Base-by-base conservation (phyloP, 2,888 invertebrate species). In the Sarcophaga caerulescens region DNA sequence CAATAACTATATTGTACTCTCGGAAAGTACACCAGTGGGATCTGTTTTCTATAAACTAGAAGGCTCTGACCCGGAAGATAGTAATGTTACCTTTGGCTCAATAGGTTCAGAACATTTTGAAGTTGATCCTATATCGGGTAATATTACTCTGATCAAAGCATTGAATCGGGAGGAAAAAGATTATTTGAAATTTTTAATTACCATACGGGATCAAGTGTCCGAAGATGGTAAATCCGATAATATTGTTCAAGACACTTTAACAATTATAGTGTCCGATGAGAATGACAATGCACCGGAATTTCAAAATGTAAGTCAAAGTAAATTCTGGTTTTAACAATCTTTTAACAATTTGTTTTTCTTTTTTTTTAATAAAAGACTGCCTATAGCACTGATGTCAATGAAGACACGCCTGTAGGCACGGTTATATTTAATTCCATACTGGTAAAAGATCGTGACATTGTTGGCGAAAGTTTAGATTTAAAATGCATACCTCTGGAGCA, bases 231-330 rank as follows among this genome's bases (percentile, higher is more conserved):
- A 94, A 87, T 95, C 95, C 14, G 94, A 96, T 89, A 97, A 97
- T 92, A 93, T 97, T 85, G 96, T 97, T 17, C 95, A 95, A 89
- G 95, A 96, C 10, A 96, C 96, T 4, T 96, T 97, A 65, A 96
- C 96, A 47, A 96, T 98, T 85, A 97, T 98, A 85, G 95, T 98
- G 19, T 93, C 97, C 12, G 98, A 98, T 90, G 97, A 97, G 90
- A 98, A 98, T 91, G 98, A 98, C 91, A 98, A 97, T 93, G 95
- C 97, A 52, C 98, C 98, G 8, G 94, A 94, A 81, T 97, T 97
- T 93, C 94, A 95, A 93, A 95, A 96, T 93, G 97, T 96, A 94
- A 94, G 94, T 70, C 1, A 10, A 14, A 4, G 4, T n/a, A 23
- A n/a, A 62, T 14, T 35, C 5, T 68, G 14, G 0, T 44, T 19